Conservation (phyloP, 2,888 invertebrate species). For the Polyommatus icarus region DNA sequence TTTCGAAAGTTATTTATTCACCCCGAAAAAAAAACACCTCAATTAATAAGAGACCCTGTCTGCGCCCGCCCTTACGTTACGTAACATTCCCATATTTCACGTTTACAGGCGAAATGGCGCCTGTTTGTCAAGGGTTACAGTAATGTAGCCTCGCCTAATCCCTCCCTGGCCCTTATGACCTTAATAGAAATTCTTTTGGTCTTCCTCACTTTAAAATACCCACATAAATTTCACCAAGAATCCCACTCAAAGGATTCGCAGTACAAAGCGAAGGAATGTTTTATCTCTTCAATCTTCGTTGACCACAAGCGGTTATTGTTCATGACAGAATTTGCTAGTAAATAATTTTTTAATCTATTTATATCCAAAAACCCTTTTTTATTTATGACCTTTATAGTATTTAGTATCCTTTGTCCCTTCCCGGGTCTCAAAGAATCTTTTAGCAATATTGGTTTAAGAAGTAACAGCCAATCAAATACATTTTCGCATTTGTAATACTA, state of each 20-base stretch:
- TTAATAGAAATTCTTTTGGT: slow-evolving; percentile 48
- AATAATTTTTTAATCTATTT: background rate
- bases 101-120: slow-evolving; percentile 41
- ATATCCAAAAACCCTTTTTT: too few relatives aligned
- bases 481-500: too few relatives aligned
- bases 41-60: slow-evolving; percentile 9
- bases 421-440: too few relatives aligned
- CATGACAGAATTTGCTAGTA: background rate
- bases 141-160: slow-evolving; percentile 46
- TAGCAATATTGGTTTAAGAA: too few relatives aligned
- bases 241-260: slow-evolving; percentile 18
- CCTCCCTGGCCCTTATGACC: slow-evolving; percentile 42
- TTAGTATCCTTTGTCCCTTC: too few relatives aligned
- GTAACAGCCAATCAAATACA: too few relatives aligned
- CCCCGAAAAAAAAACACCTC: background rate
- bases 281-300: slow-evolving; percentile 11
- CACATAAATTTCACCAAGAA: slow-evolving; percentile 31
- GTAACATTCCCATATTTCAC: slow-evolving; percentile 43
- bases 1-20: background rate
- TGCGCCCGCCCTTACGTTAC: slow-evolving; percentile 32
- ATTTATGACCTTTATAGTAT: too few relatives aligned
- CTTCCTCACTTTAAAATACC: slow-evolving; percentile 38
- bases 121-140: slow-evolving; percentile 46
- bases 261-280: slow-evolving; percentile 19
- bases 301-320: background rate